phyloP scores from a whole-genome alignment of 2,113 vertebrate species.

The Fukomys damarensis region DNA sequence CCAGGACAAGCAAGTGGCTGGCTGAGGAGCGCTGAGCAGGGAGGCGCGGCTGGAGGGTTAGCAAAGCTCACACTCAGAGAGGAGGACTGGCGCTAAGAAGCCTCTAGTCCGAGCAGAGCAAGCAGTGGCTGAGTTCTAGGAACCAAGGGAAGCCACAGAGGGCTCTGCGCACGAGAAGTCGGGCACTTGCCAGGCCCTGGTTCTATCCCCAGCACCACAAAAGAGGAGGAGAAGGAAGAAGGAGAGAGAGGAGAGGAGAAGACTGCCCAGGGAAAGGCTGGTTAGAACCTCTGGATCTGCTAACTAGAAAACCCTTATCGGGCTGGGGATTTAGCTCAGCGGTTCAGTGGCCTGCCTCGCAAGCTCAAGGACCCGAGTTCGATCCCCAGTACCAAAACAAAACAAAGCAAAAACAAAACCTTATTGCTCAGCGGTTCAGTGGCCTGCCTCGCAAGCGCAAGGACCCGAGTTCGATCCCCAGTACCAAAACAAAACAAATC shows the following conservation, averaged over 20 bases:
- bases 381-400: no score
- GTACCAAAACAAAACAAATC: no score
- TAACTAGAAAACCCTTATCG: background rate
- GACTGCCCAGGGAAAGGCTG: background rate
- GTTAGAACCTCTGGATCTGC: background rate
- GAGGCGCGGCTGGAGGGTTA: background rate
- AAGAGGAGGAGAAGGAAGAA: background rate
- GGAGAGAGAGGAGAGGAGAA: background rate
- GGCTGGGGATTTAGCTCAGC: no score
- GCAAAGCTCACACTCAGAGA: rapidly evolving
- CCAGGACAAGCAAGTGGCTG: background rate
- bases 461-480: no score
- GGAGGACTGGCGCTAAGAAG: no score
- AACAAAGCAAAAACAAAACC: no score
- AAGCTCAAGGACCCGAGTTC: no score
- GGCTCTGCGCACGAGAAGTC: background rate
- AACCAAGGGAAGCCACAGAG: background rate
- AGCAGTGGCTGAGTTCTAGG: background rate
- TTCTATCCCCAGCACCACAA: background rate
- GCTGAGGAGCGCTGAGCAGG: background rate
- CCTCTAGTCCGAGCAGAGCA: no score
- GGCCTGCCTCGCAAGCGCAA: no score
- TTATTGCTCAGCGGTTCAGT: no score
- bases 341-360: no score
- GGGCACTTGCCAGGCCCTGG: no score